Base-by-base conservation (phyloP, 30 jellyfish, hydroid and myxozoan species). In the Calvadosia cruxmelitensis region DNA sequence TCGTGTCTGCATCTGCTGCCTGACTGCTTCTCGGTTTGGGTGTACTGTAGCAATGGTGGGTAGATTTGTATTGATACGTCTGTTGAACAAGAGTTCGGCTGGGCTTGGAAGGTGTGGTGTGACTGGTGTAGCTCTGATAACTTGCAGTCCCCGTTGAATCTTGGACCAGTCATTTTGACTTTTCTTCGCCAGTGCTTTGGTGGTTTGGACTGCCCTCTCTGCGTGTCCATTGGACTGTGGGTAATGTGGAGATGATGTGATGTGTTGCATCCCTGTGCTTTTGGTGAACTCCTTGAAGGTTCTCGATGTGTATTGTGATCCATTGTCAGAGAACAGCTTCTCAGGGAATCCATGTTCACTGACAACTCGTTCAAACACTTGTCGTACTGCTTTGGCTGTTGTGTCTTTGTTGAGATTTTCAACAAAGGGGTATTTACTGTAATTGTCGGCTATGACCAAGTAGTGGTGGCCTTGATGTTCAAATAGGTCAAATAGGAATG, bases 71-170 rank as follows among this genome's bases (percentile, higher is more conserved):
- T 48, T 71, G 72, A 23, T 26, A 30, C 7, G 33, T 33, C 90
- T 57, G 2, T 78, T 85, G 34, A 50, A 49, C 51, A 79, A 13
- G 5, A 79, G 74, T 52, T 79, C 80, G 32, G 93, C 91, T 26
- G 93, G 93, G 33, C 87, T 67, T 35, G 89, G 85, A 25, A 69
- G 65, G 36, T 68, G 77, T 28, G 81, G 34, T 5, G 81, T 32
- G 31, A 71, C 29, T 50, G 74, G 77, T 71, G 81, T 71, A 50
- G 81, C 81, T 25, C 81, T 23, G 76, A 32, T 32, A 3, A 66
- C 25, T 31, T 32, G 81, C 75, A 71, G 32, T 25, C 49, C 81
- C 29, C 48, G 3, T 15, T 71, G 81, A 29, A 66, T 65, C n/a
- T 71, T 66, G 25, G 36, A 50, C 32, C 52, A 49, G 67, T 65